Base-by-base conservation (phyloP, 2,888 invertebrate genomes). In the Oligia fasciuncula region DNA sequence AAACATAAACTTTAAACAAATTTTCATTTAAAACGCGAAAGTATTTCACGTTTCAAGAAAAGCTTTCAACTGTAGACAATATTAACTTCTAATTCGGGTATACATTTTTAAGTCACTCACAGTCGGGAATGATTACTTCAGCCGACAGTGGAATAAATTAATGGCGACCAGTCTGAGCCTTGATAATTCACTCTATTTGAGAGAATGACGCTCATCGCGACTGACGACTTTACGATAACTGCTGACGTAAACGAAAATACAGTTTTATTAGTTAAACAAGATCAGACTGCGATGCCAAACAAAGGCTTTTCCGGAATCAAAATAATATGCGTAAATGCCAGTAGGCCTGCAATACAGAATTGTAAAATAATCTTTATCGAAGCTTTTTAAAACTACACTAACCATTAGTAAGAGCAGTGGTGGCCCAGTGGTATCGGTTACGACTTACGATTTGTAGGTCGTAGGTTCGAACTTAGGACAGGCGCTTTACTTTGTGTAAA, bases 241-340 rank as follows among this genome's bases (percentile, higher is more conserved):
- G 14, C 46, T 8, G 40, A 81, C 43, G 63, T 81, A 14, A 46
- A 72, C 46, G 57, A 68, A 85, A 85, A 85, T 69, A 73, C 57
- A 29, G 57, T 73, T 63, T 80, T 85, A 84, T 80, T 80, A 57
- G n/a, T 17, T 63, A 43, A 72, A 84, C 35, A 80, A 84, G 85
- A 84, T 62, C 11, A 84, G 17, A 46, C 49, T 71, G 79, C 54
- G 35, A 51, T 51, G 62, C 4, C n/a, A 19, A 54, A 69, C 14
- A 49, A 19, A n/a, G 13, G 13, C 40, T 54, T 49, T 83, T 66
- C 11, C 67, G 17, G n/a, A 57, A 29, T 60, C 40, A 3, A 23
- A 74, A 60, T 51, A 49, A n/a, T 43, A 8, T 51, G 51, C 69
- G 5, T 35, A 51, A 80, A 5, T n/a, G 19, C 13, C 49, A 46